These are phyloP conservation scores for Oithona nana DNA, from an alignment of 2,888 invertebrate genomes.

Conservation along the genomic window DNA sequence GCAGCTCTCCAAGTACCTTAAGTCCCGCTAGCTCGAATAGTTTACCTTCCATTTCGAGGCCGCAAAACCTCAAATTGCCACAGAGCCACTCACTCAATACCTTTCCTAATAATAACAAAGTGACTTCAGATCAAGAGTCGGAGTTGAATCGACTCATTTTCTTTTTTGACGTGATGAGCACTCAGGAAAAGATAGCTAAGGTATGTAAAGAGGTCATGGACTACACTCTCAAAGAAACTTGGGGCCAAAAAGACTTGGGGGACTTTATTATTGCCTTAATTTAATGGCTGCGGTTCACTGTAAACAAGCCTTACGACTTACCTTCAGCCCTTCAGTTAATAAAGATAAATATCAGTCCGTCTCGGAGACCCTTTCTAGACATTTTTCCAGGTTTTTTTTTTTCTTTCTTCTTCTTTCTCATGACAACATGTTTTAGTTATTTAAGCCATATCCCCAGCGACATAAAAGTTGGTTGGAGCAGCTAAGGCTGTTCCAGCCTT, in stretches of 20 bases:
- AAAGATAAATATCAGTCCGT: no score
- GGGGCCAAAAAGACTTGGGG: no score
- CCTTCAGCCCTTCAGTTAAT: no score
- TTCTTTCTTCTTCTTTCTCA: neutral
- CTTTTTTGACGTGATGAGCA: slow-evolving; percentile 60
- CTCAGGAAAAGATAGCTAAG: slow-evolving; percentile 62
- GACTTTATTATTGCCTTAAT: no score
- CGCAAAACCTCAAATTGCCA: slow-evolving; percentile 3
- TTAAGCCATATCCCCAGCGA: no score
- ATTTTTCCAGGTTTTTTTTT: neutral
- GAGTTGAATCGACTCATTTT: slow-evolving; percentile 45
- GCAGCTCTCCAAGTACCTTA: slow-evolving; percentile 2
- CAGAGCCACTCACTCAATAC: slow-evolving; percentile 3
- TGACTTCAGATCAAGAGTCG: neutral
- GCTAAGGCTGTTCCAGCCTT: no score
- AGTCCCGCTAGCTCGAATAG: slow-evolving; percentile 5
- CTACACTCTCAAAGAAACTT: no score
- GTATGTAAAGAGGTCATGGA: slow-evolving; percentile 33
- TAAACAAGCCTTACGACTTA: no score
- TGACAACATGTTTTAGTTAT: neutral
- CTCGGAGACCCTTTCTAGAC: no score
- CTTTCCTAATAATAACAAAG: neutral
- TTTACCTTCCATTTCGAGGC: slow-evolving; percentile 1
- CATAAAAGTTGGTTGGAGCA: no score
- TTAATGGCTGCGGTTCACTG: no score